phyloP scores from a whole-genome alignment of 2,797 vertebrate genomes.

The Macrochelys suwanniensis region DNA sequence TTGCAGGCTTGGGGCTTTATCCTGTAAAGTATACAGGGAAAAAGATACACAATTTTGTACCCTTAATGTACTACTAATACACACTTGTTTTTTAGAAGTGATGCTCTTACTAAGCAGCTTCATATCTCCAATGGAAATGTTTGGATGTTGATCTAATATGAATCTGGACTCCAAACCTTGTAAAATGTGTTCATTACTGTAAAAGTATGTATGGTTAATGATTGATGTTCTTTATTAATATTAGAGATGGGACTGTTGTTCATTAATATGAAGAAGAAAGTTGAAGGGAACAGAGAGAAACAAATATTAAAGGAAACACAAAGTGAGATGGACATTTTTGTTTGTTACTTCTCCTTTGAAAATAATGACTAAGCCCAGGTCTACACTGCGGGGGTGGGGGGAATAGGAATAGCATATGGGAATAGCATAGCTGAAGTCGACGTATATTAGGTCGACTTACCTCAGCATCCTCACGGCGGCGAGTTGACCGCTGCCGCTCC shows the following conservation, averaged over 20 bases:
- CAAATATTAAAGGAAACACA: not conserved
- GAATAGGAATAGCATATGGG: too few species aligned
- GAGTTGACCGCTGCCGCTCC: too few species aligned
- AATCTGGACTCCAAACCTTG: not conserved
- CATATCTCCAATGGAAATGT: not conserved
- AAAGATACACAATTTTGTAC: not conserved
- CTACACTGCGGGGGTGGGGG: too few species aligned
- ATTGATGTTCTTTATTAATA: not conserved
- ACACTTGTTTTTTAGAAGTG: not conserved
- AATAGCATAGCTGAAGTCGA: too few species aligned
- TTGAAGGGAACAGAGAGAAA: slow-evolving; percentile 8
- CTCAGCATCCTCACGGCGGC: too few species aligned
- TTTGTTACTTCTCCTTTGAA: slow-evolving; percentile 13
- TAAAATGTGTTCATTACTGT: not conserved
- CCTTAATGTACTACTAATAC: not conserved
- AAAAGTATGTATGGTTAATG: not conserved
- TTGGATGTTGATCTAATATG: not conserved
- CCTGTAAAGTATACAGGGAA: not conserved
- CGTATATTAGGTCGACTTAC: too few species aligned
- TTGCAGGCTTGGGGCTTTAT: not conserved
- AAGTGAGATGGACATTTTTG: slow-evolving; percentile 1
- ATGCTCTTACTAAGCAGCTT: not conserved
- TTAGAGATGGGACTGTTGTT: not conserved
- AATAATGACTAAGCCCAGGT: not conserved
- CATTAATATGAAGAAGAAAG: not conserved